A percentile compares a stretch with the other conserved stretches of the same genome.
Conservation (phyloP, 2,797 vertebrate genomes). For the Artibeus jamaicensis region DNA sequence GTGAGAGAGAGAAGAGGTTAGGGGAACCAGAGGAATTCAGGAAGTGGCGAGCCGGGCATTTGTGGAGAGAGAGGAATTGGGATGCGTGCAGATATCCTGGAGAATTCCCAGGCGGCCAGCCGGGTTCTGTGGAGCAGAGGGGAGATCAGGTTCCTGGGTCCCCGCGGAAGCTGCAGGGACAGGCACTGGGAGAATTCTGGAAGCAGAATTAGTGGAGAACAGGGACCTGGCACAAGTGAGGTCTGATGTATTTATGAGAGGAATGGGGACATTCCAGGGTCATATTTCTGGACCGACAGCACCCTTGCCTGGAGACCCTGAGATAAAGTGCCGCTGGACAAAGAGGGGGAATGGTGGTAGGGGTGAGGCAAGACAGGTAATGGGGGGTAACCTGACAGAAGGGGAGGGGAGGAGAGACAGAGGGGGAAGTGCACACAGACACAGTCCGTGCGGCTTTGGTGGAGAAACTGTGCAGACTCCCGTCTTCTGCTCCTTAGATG, state of each 20-base stretch:
- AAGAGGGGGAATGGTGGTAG: neutral
- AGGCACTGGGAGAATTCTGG: neutral
- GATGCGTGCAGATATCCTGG: slow-evolving; percentile 54
- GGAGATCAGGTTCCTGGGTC: neutral
- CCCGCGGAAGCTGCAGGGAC: neutral
- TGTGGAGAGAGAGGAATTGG: neutral
- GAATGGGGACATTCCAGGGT: neutral
- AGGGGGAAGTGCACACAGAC: neutral
- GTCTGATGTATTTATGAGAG: neutral
- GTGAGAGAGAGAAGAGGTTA: neutral
- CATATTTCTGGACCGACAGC: neutral
- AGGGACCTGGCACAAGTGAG: neutral
- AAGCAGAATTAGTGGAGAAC: neutral
- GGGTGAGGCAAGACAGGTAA: neutral
- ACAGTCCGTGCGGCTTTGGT: neutral
- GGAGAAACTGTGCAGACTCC: neutral
- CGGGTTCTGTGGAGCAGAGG: neutral
- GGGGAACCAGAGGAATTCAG: neutral
- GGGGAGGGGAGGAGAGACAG: too few relatives aligned
- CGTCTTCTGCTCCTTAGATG: neutral
- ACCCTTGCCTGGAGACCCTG: neutral
- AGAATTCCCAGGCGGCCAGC: slow-evolving; percentile 32
- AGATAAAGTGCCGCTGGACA: neutral
- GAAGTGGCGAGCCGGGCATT: neutral
- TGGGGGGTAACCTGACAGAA: neutral